A percentile compares a stretch with the other conserved stretches of the same genome.
Evolutionary conservation across 2,888 invertebrate species (phyloP).

Genomic region (Nomada hirtipes): DNA sequence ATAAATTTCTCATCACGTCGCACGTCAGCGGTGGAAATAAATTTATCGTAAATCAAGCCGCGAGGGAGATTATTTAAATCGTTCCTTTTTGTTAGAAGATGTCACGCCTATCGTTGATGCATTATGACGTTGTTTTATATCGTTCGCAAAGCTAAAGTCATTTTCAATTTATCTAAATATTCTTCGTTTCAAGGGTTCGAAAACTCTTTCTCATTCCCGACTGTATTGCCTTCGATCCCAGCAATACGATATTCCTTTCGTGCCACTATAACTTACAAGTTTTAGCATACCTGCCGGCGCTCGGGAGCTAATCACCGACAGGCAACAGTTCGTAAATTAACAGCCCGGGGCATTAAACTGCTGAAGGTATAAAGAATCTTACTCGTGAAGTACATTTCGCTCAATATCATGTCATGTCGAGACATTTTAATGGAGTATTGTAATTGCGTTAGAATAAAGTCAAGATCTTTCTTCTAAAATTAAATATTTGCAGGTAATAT

Average conservation of each 20-base stretch:
- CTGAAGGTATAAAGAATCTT: slow-evolving; percentile 19
- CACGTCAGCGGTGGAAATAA: too few relatives aligned
- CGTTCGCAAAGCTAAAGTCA: too few relatives aligned
- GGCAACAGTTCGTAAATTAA: slow-evolving; percentile 41
- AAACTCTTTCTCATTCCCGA: neutral
- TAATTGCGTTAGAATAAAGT: neutral
- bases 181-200: neutral
- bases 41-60: too few relatives aligned
- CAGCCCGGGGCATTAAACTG: slow-evolving; percentile 27
- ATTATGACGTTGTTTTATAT: too few relatives aligned
- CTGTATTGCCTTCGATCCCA: neutral
- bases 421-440: neutral
- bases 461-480: neutral
- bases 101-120: too few relatives aligned
- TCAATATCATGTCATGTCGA: neutral
- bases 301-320: slow-evolving; percentile 30
- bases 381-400: neutral
- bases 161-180: too few relatives aligned
- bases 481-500: too few relatives aligned
- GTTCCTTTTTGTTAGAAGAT: too few relatives aligned
- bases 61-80: too few relatives aligned
- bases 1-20: too few relatives aligned
- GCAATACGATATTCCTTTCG: neutral
- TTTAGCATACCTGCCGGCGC: slow-evolving; percentile 27
- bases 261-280: slow-evolving; percentile 11